Evolutionary conservation across 23 tunicate genomes (phyloP).

Genomic region (Ascidia mentula): DNA sequence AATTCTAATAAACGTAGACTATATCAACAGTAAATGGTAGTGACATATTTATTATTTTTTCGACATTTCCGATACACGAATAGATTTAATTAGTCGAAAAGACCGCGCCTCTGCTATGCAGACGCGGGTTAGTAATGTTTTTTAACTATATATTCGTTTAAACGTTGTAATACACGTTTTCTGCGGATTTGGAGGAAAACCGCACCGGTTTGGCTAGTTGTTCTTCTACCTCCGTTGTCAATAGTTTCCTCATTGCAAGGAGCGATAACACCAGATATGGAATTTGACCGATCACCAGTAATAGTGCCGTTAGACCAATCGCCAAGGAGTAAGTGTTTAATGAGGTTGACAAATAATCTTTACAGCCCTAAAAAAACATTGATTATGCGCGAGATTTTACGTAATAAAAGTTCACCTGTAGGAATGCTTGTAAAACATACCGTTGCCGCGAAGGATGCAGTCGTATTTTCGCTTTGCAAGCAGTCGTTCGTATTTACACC

Average conservation of each 20-base stretch:
- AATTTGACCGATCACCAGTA: neutral
- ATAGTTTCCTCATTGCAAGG: neutral
- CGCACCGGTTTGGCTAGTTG: too few relatives aligned
- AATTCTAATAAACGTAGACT: too few relatives aligned
- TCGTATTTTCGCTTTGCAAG: neutral
- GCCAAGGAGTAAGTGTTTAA: neutral
- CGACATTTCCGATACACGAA: too few relatives aligned
- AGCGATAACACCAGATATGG: neutral
- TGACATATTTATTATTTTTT: too few relatives aligned
- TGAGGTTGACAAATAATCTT: neutral
- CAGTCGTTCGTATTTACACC: conserved; percentile 20
- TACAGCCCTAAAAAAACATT: neutral
- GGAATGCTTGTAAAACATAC: neutral
- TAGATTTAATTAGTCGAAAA: too few relatives aligned
- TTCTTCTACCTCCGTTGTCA: neutral
- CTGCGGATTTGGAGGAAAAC: too few relatives aligned
- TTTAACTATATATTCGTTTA: too few relatives aligned
- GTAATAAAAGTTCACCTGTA: neutral
- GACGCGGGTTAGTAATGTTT: too few relatives aligned
- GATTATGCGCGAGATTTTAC: neutral
- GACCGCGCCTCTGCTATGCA: too few relatives aligned
- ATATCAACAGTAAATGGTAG: too few relatives aligned
- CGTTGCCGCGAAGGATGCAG: neutral
- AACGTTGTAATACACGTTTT: too few relatives aligned
- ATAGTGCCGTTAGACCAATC: neutral